Evolutionary conservation across 2,797 vertebrate genomes (phyloP).

Genomic region (Eutrigla gurnardus): DNA sequence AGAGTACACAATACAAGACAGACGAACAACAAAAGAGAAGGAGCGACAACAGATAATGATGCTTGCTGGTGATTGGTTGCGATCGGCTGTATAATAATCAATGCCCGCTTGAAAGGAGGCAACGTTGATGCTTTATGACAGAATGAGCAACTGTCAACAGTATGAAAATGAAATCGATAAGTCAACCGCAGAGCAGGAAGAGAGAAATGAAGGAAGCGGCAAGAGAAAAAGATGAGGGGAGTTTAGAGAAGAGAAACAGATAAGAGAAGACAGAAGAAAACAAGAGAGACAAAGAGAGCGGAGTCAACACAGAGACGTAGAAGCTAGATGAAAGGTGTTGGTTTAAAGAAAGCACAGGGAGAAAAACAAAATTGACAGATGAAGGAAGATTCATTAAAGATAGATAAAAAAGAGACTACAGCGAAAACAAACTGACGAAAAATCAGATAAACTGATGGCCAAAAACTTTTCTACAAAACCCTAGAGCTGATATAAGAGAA

Average conservation of each 20-base stretch:
- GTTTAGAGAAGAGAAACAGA: slow-evolving; percentile 41
- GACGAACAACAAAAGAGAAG: slow-evolving; percentile 63
- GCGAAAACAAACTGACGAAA: slow-evolving; percentile 47
- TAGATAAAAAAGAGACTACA: slow-evolving; percentile 36
- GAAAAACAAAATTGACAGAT: slow-evolving; percentile 60
- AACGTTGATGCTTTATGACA: slow-evolving; percentile 76
- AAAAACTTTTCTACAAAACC: slow-evolving; percentile 30
- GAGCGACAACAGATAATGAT: slow-evolving; percentile 56
- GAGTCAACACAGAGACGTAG: slow-evolving; percentile 34
- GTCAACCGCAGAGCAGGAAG: slow-evolving; percentile 54
- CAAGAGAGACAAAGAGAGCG: slow-evolving; percentile 49
- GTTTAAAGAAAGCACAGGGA: slow-evolving; percentile 50
- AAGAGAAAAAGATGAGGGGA: slow-evolving; percentile 23
- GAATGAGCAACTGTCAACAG: slow-evolving; percentile 68
- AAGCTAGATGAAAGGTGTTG: slow-evolving; percentile 62
- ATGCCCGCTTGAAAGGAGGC: slow-evolving; percentile 76
- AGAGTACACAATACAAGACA: slow-evolving; percentile 53
- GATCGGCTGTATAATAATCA: slow-evolving; percentile 76
- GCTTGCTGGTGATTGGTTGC: slow-evolving; percentile 69
- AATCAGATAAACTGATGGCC: slow-evolving; percentile 35
- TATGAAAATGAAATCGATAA: slow-evolving; percentile 85
- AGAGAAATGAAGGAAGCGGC: slow-evolving; percentile 49
- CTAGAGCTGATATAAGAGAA: not conserved
- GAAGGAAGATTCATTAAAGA: slow-evolving; percentile 60
- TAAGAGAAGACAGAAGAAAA: slow-evolving; percentile 50